Percentiles rank a stretch among this genome's conserved stretches.
Evolutionary conservation across 2,797 vertebrate species (phyloP).

Genomic region (Liparis tanakae): DNA sequence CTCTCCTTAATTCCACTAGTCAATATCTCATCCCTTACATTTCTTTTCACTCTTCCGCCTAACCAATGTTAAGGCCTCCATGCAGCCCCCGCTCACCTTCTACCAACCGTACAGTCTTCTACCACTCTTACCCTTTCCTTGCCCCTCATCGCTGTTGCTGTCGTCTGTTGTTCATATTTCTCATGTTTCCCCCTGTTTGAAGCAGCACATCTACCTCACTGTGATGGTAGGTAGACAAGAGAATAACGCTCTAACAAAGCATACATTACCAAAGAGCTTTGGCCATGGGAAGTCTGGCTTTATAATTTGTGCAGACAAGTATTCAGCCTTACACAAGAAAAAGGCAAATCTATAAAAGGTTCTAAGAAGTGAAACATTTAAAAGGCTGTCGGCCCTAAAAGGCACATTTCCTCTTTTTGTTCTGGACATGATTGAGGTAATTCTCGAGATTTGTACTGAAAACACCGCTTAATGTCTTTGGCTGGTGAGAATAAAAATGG

Average conservation of each 20-base stretch:
- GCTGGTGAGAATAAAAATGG: slow-evolving; percentile 66
- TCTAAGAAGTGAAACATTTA: slow-evolving; percentile 63
- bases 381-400: slow-evolving; percentile 73
- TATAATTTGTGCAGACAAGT: slow-evolving; percentile 63
- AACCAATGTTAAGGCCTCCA: too few species aligned
- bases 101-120: slow-evolving; percentile 7
- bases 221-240: slow-evolving; percentile 33
- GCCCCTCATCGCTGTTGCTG: not conserved
- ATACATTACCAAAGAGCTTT: slow-evolving; percentile 53
- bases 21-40: not conserved
- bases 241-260: slow-evolving; percentile 48
- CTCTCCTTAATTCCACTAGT: not conserved
- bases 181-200: slow-evolving; percentile 11
- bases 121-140: not conserved
- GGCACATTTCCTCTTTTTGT: slow-evolving; percentile 78
- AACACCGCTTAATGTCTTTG: slow-evolving; percentile 73
- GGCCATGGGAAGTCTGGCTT: slow-evolving; percentile 63
- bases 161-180: slow-evolving; percentile 11
- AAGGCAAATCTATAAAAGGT: slow-evolving; percentile 69
- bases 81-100: not conserved
- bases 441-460: slow-evolving; percentile 71
- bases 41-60: not conserved
- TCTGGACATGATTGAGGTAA: slow-evolving; percentile 67
- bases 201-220: slow-evolving; percentile 15
- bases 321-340: slow-evolving; percentile 54